Percentiles rank a stretch among this genome's conserved stretches.
These are phyloP conservation scores for Amblyopsis rosae DNA, from an alignment of 2,113 vertebrate genomes.

Conservation along the genomic window DNA sequence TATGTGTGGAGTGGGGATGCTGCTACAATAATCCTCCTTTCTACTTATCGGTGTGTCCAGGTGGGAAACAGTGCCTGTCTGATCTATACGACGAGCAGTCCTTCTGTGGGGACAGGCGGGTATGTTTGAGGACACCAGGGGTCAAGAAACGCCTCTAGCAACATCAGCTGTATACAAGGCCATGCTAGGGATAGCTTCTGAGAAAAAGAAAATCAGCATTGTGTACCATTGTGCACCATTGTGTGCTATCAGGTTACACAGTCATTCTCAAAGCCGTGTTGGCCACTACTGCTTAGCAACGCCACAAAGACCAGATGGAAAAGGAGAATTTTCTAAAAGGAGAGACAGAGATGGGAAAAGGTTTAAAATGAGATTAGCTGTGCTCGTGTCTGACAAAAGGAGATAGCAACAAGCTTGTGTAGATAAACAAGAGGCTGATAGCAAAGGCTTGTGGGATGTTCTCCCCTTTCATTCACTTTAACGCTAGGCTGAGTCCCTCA, in stretches of 20 bases:
- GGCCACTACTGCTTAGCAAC: conserved; percentile 17
- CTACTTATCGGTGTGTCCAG: conserved; percentile 62
- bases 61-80: conserved; percentile 50
- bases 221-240: not conserved
- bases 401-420: conserved; percentile 52
- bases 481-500: conserved; percentile 36
- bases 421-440: conserved; percentile 60
- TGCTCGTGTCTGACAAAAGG: conserved; percentile 53
- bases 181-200: too few relatives aligned
- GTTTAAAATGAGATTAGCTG: conserved; percentile 64
- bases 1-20: conserved; percentile 37
- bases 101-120: not conserved
- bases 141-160: too few relatives aligned
- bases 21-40: conserved; percentile 58
- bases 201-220: not conserved
- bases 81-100: conserved; percentile 23
- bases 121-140: not conserved
- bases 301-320: conserved; percentile 10
- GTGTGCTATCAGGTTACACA: conserved; percentile 39
- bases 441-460: conserved; percentile 43
- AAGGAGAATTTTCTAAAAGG: conserved; percentile 29
- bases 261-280: conserved; percentile 47
- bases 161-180: too few relatives aligned
- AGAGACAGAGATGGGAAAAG: conserved; percentile 36
- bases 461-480: conserved; percentile 36